phyloP scores from a whole-genome alignment of 2,797 vertebrate genomes.

The Micromesistius poutassou region DNA sequence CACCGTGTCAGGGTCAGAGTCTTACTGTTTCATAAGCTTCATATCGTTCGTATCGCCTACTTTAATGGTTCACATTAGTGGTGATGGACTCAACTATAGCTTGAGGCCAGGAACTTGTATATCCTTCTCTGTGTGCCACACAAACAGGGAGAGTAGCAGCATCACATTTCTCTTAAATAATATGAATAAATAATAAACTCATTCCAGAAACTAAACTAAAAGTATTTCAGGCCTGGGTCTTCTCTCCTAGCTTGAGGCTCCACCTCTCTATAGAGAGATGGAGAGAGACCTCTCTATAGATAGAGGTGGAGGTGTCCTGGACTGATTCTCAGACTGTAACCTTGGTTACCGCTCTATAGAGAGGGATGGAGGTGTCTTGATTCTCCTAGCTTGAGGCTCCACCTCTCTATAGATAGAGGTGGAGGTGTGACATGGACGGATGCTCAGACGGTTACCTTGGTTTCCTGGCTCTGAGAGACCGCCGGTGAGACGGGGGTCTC shows the following conservation, averaged over 20 bases:
- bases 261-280: too few relatives aligned
- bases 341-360: too few relatives aligned
- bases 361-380: too few relatives aligned
- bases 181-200: not conserved
- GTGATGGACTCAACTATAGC: not conserved
- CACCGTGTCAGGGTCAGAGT: not conserved
- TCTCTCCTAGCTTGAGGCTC: too few relatives aligned
- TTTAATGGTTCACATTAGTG: not conserved
- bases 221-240: not conserved
- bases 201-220: not conserved
- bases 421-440: too few relatives aligned
- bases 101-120: not conserved
- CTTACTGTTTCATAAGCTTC: too few relatives aligned
- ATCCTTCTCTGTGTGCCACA: not conserved
- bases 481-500: constrained; percentile 69
- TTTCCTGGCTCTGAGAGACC: constrained; percentile 62
- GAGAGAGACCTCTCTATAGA: too few relatives aligned
- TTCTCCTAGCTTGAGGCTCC: too few relatives aligned
- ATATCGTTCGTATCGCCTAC: not conserved
- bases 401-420: too few relatives aligned
- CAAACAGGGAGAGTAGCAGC: not conserved
- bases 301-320: too few relatives aligned
- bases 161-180: not conserved
- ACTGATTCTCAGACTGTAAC: too few relatives aligned
- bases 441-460: constrained; percentile 64